Percentiles rank a stretch among this genome's conserved stretches.
phyloP scores from a whole-genome alignment of 1,140 invertebrate species.

The Drosophila navojoa region DNA sequence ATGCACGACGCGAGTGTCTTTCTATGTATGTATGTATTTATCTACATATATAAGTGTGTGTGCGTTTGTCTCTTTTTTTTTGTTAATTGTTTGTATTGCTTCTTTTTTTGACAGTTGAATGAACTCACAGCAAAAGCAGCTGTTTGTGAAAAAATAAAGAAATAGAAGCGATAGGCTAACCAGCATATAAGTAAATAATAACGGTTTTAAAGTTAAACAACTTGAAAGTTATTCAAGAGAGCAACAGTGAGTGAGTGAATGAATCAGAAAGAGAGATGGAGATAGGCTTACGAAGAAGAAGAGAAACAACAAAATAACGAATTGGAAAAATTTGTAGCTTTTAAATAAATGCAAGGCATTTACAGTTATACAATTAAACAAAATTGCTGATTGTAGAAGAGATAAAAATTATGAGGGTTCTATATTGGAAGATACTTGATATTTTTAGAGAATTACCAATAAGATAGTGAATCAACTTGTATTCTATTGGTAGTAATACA shows the following conservation, averaged over 20 bases:
- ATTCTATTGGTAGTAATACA: neutral
- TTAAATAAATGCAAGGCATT: slow-evolving; percentile 41
- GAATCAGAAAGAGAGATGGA: neutral
- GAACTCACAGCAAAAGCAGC: slow-evolving; percentile 46
- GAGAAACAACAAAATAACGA: slow-evolving; percentile 29
- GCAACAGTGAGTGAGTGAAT: slow-evolving; percentile 34
- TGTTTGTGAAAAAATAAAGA: slow-evolving; percentile 41
- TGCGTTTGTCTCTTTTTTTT: slow-evolving; percentile 11
- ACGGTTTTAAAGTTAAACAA: slow-evolving; percentile 44
- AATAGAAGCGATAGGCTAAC: slow-evolving; percentile 44
- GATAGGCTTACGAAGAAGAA: slow-evolving; percentile 7
- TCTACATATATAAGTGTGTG: slow-evolving; percentile 27
- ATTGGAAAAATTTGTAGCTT: slow-evolving; percentile 46
- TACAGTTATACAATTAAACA: neutral
- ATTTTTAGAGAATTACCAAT: too few relatives aligned
- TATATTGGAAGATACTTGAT: too few relatives aligned
- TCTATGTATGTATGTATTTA: slow-evolving; percentile 18
- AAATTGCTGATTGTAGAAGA: neutral
- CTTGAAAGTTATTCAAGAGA: slow-evolving; percentile 7
- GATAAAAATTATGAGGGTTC: neutral
- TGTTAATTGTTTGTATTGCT: slow-evolving; percentile 43
- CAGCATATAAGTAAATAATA: slow-evolving; percentile 24
- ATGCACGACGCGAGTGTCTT: slow-evolving; percentile 43
- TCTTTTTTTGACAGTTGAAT: slow-evolving; percentile 69
- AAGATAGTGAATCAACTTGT: neutral